phyloP scores from a whole-genome alignment of 2,113 vertebrate genomes.

The Pterocles orientalis region DNA sequence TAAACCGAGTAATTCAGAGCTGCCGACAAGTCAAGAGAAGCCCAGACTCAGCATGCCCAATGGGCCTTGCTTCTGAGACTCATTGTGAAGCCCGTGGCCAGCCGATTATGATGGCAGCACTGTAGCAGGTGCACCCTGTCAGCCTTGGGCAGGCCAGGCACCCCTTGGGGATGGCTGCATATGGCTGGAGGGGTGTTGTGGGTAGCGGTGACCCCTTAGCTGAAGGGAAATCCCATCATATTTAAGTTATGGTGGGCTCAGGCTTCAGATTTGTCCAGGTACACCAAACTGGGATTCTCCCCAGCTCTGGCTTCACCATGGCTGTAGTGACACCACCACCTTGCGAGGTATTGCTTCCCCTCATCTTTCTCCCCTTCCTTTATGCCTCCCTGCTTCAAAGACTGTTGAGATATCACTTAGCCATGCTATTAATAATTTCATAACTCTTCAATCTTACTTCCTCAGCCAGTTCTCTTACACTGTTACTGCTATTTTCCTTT shows the following conservation, averaged over 20 bases:
- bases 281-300: background rate
- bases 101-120: background rate
- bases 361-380: background rate
- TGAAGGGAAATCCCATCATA: background rate
- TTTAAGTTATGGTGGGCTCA: background rate
- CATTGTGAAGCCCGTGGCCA: background rate
- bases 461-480: background rate
- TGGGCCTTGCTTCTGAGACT: background rate
- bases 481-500: background rate
- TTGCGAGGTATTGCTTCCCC: background rate
- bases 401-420: background rate
- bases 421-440: background rate
- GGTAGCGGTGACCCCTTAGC: background rate
- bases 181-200: fast-evolving
- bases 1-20: background rate
- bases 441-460: background rate
- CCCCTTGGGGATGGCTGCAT: fast-evolving
- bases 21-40: background rate
- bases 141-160: background rate
- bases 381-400: background rate
- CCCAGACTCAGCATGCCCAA: fast-evolving
- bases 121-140: background rate
- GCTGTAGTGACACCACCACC: background rate
- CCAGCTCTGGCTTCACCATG: background rate
- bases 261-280: background rate